Evolutionary conservation across 64 coral and sea anemone genomes (phyloP).

Genomic region (Orbicella faveolata): DNA sequence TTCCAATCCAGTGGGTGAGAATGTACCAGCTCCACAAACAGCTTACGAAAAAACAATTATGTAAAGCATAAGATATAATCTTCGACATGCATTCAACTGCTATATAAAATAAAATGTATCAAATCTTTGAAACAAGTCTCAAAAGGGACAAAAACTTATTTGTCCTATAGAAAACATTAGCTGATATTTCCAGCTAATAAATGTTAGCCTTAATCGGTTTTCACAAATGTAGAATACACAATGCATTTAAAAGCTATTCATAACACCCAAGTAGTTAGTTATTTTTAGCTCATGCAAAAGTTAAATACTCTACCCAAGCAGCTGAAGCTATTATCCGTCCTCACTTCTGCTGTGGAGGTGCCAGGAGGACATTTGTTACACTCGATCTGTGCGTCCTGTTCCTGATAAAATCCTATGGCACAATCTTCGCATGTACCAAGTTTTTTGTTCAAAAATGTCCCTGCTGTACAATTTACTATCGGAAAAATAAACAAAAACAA

Average conservation of each 20-base stretch:
- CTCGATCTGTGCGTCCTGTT: neutral
- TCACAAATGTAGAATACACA: too few relatives aligned
- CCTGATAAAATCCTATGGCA: constrained; percentile 51
- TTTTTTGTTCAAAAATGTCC: constrained; percentile 22
- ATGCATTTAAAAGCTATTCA: too few relatives aligned
- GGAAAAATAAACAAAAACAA: neutral
- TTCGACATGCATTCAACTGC: neutral
- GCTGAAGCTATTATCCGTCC: constrained; percentile 24
- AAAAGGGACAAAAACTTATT: too few relatives aligned
- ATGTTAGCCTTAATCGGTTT: too few relatives aligned
- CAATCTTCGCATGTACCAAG: constrained; percentile 35
- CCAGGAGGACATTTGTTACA: constrained; percentile 37
- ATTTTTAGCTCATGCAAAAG: too few relatives aligned
- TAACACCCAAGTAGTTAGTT: too few relatives aligned
- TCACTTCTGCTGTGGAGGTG: constrained; percentile 32
- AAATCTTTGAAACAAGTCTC: too few relatives aligned
- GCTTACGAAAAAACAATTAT: neutral
- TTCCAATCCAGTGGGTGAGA: neutral
- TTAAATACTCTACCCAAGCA: constrained; percentile 38
- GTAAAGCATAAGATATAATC: neutral
- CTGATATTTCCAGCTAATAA: too few relatives aligned
- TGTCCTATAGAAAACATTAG: too few relatives aligned
- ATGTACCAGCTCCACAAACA: neutral
- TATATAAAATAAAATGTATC: too few relatives aligned
- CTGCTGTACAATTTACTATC: constrained; percentile 32